phyloP scores from a whole-genome alignment of 2,113 vertebrate species.

The Apodemus sylvaticus region DNA sequence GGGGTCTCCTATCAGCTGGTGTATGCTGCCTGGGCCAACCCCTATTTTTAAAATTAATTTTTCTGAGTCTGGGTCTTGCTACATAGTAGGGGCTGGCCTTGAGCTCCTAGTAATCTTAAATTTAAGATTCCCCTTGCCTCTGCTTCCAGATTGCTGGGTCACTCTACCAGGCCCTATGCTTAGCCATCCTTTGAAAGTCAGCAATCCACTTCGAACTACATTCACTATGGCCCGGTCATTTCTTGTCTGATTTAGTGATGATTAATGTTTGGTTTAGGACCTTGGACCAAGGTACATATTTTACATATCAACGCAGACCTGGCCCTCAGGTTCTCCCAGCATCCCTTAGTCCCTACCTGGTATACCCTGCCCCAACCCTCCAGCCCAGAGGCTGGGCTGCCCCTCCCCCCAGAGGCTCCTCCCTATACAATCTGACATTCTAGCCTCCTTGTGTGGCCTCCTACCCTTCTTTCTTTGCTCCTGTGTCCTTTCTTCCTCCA shows the following conservation, averaged over 20 bases:
- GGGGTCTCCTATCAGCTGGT: no score
- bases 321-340: no score
- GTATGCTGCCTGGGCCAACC: background rate
- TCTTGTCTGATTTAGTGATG: background rate
- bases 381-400: no score
- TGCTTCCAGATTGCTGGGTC: background rate
- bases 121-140: background rate
- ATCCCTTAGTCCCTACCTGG: no score
- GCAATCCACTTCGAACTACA: background rate
- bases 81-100: background rate
- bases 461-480: no score
- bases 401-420: no score
- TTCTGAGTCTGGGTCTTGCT: background rate
- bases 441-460: no score
- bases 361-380: no score
- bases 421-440: no score
- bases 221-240: background rate
- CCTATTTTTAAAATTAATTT: background rate
- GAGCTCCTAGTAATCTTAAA: background rate
- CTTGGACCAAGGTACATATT: no score
- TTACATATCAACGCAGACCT: no score
- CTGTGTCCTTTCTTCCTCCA: no score
- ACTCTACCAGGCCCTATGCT: background rate
- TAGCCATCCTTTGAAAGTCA: background rate
- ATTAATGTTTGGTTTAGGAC: background rate